Evolutionary conservation across 2,888 invertebrate genomes (phyloP), one percentile per base, ranked within the genome.

Genomic region (Alcis repandata): DNA sequence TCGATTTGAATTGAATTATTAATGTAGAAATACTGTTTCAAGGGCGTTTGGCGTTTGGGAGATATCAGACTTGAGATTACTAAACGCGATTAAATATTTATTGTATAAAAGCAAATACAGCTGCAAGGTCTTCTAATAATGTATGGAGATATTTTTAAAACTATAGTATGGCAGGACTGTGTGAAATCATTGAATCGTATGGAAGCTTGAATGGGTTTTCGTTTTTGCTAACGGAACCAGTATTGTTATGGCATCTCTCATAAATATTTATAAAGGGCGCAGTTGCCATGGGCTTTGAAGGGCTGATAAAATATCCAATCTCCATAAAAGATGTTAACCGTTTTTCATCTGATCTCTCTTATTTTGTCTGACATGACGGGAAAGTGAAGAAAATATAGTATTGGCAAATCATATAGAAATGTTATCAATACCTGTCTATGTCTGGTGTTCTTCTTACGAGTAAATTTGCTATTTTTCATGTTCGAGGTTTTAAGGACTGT

Each of bases 271-370:
- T 63, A 46, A 51, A 45, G 49, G 57, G 17, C 43, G 51, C 52
- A 45, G 63, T 63, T 52, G 38, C 57, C 51, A 63, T 52, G 38
- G 51, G 38, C 20, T 53, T 58, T 45, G 40, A 58, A 56, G 40
- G 49, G 63, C 58, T 53, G 52, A 63, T 63, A 63, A 58, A 63
- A 58, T 58, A 63, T 58, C 63, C 63, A 63, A 63, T 58, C 63
- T 63, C 58, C 52, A 53, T 66, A 53, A 61, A 63, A 58, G 27
- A 45, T 63, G 52, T 58, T 49, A 41, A 49, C 41, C 41, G 33
- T 40, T 58, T 66, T 52, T 48, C 65, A 74, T 72, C 36, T n/a
- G 15, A 46, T 41, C 19, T 51, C 48, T 52, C 38, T 48, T 54
- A 53, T 41, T 38, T 48, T 46, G 9, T 27, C 41, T 22, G 40